Conservation (phyloP, 1,140 invertebrate genomes). For the Lepeophtheirus salmonis region DNA sequence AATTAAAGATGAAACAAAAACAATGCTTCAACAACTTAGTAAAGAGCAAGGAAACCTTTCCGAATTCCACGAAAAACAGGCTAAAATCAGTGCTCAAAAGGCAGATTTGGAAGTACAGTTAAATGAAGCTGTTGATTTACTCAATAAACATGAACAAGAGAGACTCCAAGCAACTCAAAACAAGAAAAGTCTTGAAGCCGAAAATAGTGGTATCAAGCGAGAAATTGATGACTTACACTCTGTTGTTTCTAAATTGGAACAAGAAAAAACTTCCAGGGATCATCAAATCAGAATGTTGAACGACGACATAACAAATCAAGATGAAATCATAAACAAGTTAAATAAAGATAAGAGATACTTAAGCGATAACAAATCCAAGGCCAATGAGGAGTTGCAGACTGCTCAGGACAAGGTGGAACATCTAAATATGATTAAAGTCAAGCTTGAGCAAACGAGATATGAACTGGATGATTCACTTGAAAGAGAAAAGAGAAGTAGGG, state of each 20-base stretch:
- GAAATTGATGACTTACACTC: slow-evolving; percentile 89
- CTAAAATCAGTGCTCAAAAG: slow-evolving; percentile 87
- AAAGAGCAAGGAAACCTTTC: slow-evolving; percentile 69
- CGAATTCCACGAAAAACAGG: slow-evolving; percentile 75
- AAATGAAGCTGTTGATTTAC: slow-evolving; percentile 81
- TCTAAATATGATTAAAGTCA: slow-evolving; percentile 37
- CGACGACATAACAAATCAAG: slow-evolving; percentile 96
- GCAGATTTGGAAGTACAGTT: slow-evolving; percentile 86
- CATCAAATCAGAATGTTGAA: slow-evolving; percentile 98
- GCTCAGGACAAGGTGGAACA: slow-evolving; percentile 42
- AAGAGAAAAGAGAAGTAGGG: slow-evolving; percentile 35
- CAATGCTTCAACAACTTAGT: slow-evolving; percentile 81
- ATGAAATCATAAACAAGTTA: slow-evolving; percentile 52
- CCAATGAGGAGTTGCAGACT: slow-evolving; percentile 38
- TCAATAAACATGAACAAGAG: slow-evolving; percentile 91
- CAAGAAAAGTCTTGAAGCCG: slow-evolving; percentile 70
- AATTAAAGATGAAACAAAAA: slow-evolving; percentile 76
- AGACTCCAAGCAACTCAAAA: slow-evolving; percentile 34
- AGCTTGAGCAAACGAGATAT: slow-evolving; percentile 36
- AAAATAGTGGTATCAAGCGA: slow-evolving; percentile 57
- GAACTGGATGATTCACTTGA: slow-evolving; percentile 35
- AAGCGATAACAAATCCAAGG: slow-evolving; percentile 33
- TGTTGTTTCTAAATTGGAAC: slow-evolving; percentile 58
- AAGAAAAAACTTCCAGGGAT: slow-evolving; percentile 44
- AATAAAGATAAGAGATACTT: slow-evolving; percentile 44